Evolutionary conservation across 2,888 invertebrate species (phyloP).

Genomic region (Coelopa pilipes): DNA sequence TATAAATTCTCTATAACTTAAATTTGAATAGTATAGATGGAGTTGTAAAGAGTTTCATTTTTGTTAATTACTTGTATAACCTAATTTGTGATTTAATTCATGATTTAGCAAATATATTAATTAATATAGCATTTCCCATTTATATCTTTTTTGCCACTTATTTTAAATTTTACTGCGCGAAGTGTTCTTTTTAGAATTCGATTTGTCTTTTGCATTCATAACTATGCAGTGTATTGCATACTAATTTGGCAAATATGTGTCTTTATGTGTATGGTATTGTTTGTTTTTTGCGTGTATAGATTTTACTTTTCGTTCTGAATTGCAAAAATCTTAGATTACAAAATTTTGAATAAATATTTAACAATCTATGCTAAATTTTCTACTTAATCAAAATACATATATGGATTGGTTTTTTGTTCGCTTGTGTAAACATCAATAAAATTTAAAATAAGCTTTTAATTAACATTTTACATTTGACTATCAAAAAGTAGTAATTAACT

Average conservation of each 20-base stretch:
- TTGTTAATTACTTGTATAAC: constrained; percentile 18
- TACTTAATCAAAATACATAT: constrained; percentile 22
- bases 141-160: constrained; percentile 13
- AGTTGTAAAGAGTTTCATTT: constrained; percentile 4
- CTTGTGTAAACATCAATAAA: constrained; percentile 22
- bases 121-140: not conserved
- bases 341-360: constrained; percentile 23
- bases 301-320: not conserved
- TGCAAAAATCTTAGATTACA: constrained; percentile 23
- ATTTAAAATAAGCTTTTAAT: constrained; percentile 22
- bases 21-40: not conserved
- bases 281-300: not conserved
- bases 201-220: constrained; percentile 31
- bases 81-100: constrained; percentile 18
- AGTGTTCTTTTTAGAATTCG: constrained; percentile 15
- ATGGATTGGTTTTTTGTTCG: not conserved
- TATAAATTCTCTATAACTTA: constrained; percentile 14
- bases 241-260: constrained; percentile 23
- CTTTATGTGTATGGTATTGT: not conserved
- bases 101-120: constrained; percentile 22
- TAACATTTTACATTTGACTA: constrained; percentile 23
- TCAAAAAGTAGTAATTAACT: constrained; percentile 46
- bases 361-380: constrained; percentile 23
- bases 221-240: constrained; percentile 5
- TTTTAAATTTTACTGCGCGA: constrained; percentile 11